These are phyloP conservation scores for Nebria ingens DNA, from an alignment of 1,140 invertebrate genomes.

Conservation along the genomic window DNA sequence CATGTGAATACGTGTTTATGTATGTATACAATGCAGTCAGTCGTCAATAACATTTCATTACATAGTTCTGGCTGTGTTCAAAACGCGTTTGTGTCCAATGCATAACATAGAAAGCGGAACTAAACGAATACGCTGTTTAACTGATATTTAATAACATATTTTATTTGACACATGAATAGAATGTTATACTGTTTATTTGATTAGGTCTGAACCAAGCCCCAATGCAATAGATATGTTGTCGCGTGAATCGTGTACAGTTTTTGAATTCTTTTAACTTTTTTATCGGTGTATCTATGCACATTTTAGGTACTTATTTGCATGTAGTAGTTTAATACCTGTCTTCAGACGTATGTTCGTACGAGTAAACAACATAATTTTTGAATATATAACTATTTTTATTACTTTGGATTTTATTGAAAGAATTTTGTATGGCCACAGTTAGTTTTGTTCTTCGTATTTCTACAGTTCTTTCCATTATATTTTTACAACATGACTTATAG, in stretches of 20 bases:
- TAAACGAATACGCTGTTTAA: neutral
- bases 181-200: constrained; percentile 4
- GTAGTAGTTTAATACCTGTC: neutral
- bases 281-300: neutral
- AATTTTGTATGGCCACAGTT: neutral
- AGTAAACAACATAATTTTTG: neutral
- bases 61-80: too few relatives aligned
- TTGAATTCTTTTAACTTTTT: too few relatives aligned
- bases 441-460: too few relatives aligned
- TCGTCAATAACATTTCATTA: too few relatives aligned
- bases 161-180: constrained; percentile 9
- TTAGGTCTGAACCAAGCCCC: constrained; percentile 1
- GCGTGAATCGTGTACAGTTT: too few relatives aligned
- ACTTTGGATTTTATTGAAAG: neutral
- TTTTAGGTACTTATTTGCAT: neutral
- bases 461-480: too few relatives aligned
- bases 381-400: neutral
- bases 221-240: too few relatives aligned
- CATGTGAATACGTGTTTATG: too few relatives aligned
- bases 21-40: too few relatives aligned
- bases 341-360: neutral
- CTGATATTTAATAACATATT: constrained; percentile 6
- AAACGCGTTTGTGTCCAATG: too few relatives aligned
- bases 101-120: neutral
- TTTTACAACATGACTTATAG: too few relatives aligned